A percentile compares a stretch with the other conserved stretches of the same genome.
Evolutionary conservation across 35 echinoderm and acorn worm genomes (phyloP).

Genomic region (Lytechinus variegatus): DNA sequence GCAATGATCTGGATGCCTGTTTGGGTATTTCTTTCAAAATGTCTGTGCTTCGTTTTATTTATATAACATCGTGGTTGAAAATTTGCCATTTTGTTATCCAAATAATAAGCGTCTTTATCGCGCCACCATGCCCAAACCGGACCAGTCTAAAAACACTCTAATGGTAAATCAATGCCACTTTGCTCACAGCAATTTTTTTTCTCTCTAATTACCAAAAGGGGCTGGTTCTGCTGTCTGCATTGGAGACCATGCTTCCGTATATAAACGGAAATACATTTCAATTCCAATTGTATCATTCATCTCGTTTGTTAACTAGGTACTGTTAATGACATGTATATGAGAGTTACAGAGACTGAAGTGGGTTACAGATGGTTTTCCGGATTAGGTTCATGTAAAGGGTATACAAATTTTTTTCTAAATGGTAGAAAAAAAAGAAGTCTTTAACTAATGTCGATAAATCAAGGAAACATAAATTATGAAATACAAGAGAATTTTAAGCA

Average conservation of each 20-base stretch:
- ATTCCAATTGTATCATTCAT: background rate
- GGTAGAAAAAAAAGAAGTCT: too few relatives aligned
- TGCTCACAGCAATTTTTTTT: background rate
- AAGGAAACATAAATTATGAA: too few relatives aligned
- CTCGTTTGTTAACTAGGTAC: too few relatives aligned
- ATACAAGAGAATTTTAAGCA: too few relatives aligned
- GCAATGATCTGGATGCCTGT: background rate
- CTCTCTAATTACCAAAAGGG: background rate
- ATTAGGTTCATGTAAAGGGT: too few relatives aligned
- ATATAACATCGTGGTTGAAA: background rate
- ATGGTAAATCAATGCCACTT: slow-evolving; percentile 39
- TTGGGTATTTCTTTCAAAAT: background rate
- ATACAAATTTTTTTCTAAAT: too few relatives aligned
- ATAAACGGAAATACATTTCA: background rate
- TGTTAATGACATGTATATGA: too few relatives aligned
- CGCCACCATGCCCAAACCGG: background rate
- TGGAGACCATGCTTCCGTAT: background rate
- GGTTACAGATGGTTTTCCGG: too few relatives aligned
- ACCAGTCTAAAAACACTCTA: slow-evolving; percentile 37
- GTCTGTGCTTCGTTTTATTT: background rate
- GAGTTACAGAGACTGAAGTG: too few relatives aligned
- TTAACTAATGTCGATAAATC: too few relatives aligned
- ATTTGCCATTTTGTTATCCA: background rate
- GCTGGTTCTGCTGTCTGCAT: background rate
- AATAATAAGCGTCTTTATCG: background rate